A percentile compares a stretch with the other conserved stretches of the same genome.
Conservation (phyloP, 2,888 invertebrate species). For the Caenorhabditis drosophilae region DNA sequence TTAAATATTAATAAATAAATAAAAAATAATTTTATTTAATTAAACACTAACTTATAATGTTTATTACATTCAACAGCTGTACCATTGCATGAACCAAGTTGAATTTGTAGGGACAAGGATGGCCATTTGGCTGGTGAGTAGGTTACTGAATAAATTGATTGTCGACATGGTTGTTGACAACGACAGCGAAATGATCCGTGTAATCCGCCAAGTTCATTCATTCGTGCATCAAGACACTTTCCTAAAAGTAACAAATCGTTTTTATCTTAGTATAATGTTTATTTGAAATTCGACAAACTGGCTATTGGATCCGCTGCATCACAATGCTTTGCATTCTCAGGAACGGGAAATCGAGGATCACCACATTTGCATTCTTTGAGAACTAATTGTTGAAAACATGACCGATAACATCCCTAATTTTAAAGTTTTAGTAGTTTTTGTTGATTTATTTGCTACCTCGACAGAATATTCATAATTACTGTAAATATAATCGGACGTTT, state of each 20-base stretch:
- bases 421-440: no score
- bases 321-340: conserved; percentile 52
- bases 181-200: conserved; percentile 58
- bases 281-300: conserved; percentile 47
- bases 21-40: conserved; percentile 2
- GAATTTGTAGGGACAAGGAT: conserved; percentile 60
- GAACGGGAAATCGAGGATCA: conserved; percentile 66
- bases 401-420: conserved; percentile 67
- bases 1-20: background rate
- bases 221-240: conserved; percentile 58
- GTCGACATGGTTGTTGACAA: conserved; percentile 65
- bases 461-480: conserved; percentile 61
- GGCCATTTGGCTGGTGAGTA: conserved; percentile 68
- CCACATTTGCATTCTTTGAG: conserved; percentile 65
- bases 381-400: conserved; percentile 65
- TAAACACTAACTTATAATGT: conserved; percentile 60
- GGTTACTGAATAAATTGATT: conserved; percentile 61
- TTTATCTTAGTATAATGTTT: no score
- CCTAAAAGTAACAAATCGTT: conserved; percentile 39
- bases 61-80: conserved; percentile 62
- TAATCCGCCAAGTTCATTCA: conserved; percentile 58
- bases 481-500: conserved; percentile 63
- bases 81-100: conserved; percentile 64
- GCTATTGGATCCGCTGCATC: conserved; percentile 58
- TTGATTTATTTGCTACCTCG: no score